Conservation (phyloP, 2,797 vertebrate species). For the Kryptopterus vitreolus region DNA sequence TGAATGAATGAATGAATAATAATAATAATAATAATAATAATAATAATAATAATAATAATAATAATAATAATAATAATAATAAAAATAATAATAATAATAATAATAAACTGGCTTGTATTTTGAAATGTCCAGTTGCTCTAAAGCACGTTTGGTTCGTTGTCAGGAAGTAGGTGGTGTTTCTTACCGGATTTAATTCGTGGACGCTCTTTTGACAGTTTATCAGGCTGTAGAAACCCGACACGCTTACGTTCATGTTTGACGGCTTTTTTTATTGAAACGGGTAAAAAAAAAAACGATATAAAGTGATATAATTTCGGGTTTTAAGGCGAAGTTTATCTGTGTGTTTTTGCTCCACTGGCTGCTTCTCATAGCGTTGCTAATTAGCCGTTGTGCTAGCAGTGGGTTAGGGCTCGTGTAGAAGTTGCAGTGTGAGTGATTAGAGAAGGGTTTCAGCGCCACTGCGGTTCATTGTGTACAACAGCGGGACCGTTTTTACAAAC, state of each 20-base stretch:
- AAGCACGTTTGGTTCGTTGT: not conserved
- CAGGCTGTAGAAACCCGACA: not conserved
- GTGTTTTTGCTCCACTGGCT: not conserved
- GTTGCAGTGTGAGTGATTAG: not conserved
- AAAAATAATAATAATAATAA: too few relatives aligned
- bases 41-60: too few relatives aligned
- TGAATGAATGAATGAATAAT: too few relatives aligned
- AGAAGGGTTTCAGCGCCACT: not conserved
- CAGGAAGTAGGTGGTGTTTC: conserved; percentile 38
- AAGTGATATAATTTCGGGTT: not conserved
- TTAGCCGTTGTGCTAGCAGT: conserved; percentile 7
- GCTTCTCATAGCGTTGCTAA: not conserved
- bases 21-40: too few relatives aligned
- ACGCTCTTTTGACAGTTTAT: conserved; percentile 1
- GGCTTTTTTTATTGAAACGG: not conserved
- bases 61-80: too few relatives aligned
- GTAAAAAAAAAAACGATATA: conserved; percentile 31
- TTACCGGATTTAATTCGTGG: conserved; percentile 28
- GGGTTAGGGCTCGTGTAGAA: not conserved
- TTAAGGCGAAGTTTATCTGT: not conserved
- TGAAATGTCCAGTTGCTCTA: conserved; percentile 11
- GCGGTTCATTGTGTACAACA: not conserved
- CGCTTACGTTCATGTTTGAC: not conserved
- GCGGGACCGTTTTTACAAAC: too few relatives aligned
- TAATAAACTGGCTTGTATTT: conserved; percentile 44